phyloP scores from a whole-genome alignment of 2,113 vertebrate species.

The Hypocryptadius cinnamomeus region DNA sequence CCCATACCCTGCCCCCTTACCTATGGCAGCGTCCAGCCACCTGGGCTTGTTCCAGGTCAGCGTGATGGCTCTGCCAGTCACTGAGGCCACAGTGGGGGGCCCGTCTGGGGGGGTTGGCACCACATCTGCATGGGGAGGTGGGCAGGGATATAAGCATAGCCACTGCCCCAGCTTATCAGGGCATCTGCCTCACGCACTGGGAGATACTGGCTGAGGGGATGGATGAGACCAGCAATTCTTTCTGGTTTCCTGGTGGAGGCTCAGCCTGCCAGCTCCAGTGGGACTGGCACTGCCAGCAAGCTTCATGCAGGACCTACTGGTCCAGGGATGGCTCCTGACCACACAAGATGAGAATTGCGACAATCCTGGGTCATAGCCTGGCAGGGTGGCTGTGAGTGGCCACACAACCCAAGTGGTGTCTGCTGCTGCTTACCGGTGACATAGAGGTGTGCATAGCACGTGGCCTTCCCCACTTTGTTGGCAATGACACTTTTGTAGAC shows the following conservation, averaged over 20 bases:
- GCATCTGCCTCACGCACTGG: rapidly evolving
- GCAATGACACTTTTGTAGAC: constrained; percentile 98
- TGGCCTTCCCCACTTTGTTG: constrained; percentile 96
- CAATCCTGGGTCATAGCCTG: not conserved
- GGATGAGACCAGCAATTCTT: not conserved
- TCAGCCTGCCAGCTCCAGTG: not conserved
- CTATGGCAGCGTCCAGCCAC: constrained; percentile 89
- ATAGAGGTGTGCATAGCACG: constrained; percentile 94
- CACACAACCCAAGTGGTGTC: not conserved
- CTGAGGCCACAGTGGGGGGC: constrained; percentile 76
- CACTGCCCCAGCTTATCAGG: not conserved
- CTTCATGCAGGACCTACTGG: not conserved
- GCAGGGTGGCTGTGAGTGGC: not conserved
- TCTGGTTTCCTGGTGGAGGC: not conserved
- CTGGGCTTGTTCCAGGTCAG: constrained; percentile 90
- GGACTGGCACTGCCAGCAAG: not conserved
- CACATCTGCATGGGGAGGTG: constrained; percentile 75
- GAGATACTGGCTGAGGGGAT: not conserved
- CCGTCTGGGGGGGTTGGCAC: constrained; percentile 92
- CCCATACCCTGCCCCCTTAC: constrained; percentile 57
- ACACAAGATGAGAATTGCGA: not conserved
- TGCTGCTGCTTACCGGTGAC: constrained; percentile 80
- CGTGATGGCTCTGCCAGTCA: constrained; percentile 86
- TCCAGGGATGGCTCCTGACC: not conserved
- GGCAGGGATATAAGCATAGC: not conserved